These are phyloP conservation scores for Lampris megalopsis DNA, from an alignment of 2,113 vertebrate genomes.

Conservation along the genomic window DNA sequence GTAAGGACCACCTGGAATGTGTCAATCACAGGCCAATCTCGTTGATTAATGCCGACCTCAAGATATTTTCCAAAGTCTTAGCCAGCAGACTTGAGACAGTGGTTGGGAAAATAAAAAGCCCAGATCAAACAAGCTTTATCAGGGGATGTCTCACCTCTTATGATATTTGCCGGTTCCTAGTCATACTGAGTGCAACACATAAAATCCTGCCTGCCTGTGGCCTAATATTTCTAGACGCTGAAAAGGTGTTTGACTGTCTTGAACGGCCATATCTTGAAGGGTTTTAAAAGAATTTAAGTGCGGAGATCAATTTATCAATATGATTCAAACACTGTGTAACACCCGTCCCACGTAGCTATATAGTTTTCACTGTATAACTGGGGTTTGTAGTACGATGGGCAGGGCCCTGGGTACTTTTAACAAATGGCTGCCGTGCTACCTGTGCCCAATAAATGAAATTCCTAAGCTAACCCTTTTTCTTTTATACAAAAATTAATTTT, in stretches of 20 bases:
- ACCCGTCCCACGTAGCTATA: too few species aligned
- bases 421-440: too few species aligned
- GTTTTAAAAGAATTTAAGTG: conserved; percentile 12
- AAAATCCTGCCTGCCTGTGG: neutral
- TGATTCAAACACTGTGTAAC: conserved; percentile 7
- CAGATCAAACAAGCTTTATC: conserved; percentile 26
- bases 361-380: too few species aligned
- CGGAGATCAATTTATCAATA: conserved; percentile 23
- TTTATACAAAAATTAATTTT: neutral
- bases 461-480: too few species aligned
- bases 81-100: conserved; percentile 15
- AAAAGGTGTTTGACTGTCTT: conserved; percentile 27
- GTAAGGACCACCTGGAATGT: conserved; percentile 10
- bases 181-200: conserved; percentile 18
- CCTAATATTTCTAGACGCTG: conserved; percentile 31
- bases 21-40: conserved; percentile 17
- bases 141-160: conserved; percentile 10
- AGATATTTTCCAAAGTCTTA: conserved; percentile 21
- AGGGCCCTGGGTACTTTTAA: too few species aligned
- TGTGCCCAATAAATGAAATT: too few species aligned
- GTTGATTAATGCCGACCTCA: conserved; percentile 15
- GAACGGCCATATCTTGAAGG: conserved; percentile 13
- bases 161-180: conserved; percentile 1
- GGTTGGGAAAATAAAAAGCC: conserved; percentile 18
- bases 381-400: too few species aligned